Evolutionary conservation across 2,888 invertebrate species (phyloP).

Genomic region (Spodoptera picta): DNA sequence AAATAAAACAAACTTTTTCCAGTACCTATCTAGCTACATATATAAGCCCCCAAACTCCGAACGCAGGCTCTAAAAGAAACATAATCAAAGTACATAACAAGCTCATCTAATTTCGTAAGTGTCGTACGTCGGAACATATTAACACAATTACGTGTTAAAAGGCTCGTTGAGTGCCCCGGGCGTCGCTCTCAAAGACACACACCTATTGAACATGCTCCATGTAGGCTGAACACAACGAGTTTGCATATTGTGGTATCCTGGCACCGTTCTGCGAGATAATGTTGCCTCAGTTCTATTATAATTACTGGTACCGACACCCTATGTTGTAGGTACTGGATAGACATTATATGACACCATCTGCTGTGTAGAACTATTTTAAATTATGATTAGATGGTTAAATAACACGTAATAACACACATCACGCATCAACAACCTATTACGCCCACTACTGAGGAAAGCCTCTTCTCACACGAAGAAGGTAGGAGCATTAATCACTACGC

Average conservation of each 20-base stretch:
- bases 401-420: no score
- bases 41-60: slow-evolving; percentile 1
- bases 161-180: slow-evolving; percentile 77
- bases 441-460: no score
- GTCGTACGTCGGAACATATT: slow-evolving; percentile 79
- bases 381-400: neutral
- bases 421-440: no score
- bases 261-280: slow-evolving; percentile 19
- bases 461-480: no score
- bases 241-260: slow-evolving; percentile 47
- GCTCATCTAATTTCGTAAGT: slow-evolving; percentile 78
- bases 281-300: slow-evolving; percentile 16
- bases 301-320: slow-evolving; percentile 5
- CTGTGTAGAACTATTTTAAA: neutral
- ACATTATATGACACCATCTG: no score
- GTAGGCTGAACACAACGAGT: slow-evolving; percentile 53
- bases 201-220: slow-evolving; percentile 58
- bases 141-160: slow-evolving; percentile 86
- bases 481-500: no score
- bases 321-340: no score
- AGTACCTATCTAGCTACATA: neutral
- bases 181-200: slow-evolving; percentile 73
- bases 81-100: slow-evolving; percentile 58
- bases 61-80: slow-evolving; percentile 51
- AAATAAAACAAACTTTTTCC: no score